A percentile compares a stretch with the other conserved stretches of the same genome.
Conservation (phyloP, 2,888 invertebrate species). For the Crocallis elinguaria region DNA sequence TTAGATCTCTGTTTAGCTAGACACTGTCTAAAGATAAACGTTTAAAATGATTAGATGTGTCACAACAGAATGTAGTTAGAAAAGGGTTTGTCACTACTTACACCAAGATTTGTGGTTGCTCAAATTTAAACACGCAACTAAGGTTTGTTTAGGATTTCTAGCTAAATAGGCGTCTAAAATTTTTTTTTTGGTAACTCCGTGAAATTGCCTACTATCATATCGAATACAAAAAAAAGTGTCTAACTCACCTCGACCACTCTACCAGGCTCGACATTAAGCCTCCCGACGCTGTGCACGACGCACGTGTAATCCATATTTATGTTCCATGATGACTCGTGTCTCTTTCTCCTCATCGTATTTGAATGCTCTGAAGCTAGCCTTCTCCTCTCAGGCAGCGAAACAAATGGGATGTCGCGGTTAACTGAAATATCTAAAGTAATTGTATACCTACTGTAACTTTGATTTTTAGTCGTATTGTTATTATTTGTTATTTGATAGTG, state of each 20-base stretch:
- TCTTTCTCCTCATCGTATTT: slow-evolving; percentile 88
- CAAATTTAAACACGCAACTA: too few relatives aligned
- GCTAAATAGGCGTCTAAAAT: too few relatives aligned
- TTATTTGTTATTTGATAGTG: not conserved
- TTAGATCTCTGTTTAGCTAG: too few relatives aligned
- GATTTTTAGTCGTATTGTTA: too few relatives aligned
- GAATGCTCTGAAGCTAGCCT: slow-evolving; percentile 84
- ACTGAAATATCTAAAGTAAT: slow-evolving; percentile 40
- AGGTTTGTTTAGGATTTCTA: too few relatives aligned
- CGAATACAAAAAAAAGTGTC: not conserved
- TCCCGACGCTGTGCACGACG: slow-evolving; percentile 88
- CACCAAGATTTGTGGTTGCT: too few relatives aligned
- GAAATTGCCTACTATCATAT: too few relatives aligned
- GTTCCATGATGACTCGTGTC: slow-evolving; percentile 89
- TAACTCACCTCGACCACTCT: slow-evolving; percentile 86
- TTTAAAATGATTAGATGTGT: too few relatives aligned
- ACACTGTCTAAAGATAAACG: too few relatives aligned
- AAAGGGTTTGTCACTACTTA: too few relatives aligned
- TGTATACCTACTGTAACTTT: not conserved
- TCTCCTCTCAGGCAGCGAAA: slow-evolving; percentile 73
- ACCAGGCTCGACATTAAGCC: slow-evolving; percentile 91
- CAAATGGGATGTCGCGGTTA: slow-evolving; percentile 65
- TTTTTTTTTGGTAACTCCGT: too few relatives aligned
- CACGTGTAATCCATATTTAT: slow-evolving; percentile 88
- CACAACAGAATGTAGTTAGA: too few relatives aligned